Percentiles rank a stretch among this genome's conserved stretches.
Conservation (phyloP, 2,888 invertebrate species). For the Zygothrica quintamaculata region DNA sequence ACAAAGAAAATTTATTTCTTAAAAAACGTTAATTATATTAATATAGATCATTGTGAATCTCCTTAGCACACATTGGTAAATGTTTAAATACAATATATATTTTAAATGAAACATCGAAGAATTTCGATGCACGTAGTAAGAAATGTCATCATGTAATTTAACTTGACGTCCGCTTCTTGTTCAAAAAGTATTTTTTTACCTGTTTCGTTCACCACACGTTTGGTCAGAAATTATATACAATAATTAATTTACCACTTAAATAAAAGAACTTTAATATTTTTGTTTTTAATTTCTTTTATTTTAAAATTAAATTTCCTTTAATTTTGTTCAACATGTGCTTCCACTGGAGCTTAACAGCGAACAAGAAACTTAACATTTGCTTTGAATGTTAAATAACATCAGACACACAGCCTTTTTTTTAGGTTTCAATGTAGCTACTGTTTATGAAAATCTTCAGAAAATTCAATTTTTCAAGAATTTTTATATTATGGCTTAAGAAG, state of each 20-base stretch:
- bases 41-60: background rate
- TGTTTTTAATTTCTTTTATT: slow-evolving; percentile 39
- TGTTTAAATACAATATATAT: background rate
- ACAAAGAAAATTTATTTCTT: slow-evolving; percentile 48
- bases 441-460: no score
- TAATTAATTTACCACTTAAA: slow-evolving; percentile 28
- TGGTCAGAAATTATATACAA: slow-evolving; percentile 55
- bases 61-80: slow-evolving; percentile 1
- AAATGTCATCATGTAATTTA: slow-evolving; percentile 69
- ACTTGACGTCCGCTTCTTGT: slow-evolving; percentile 31
- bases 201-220: slow-evolving; percentile 49
- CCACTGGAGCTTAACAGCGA: slow-evolving; percentile 2
- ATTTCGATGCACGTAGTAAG: slow-evolving; percentile 37
- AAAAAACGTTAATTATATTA: background rate
- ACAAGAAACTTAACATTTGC: slow-evolving; percentile 1
- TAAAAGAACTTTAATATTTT: slow-evolving; percentile 26
- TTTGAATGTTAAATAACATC: background rate
- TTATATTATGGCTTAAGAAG: no score
- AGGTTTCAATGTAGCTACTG: no score
- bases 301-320: slow-evolving; percentile 52
- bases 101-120: slow-evolving; percentile 25
- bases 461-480: no score
- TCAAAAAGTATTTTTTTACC: slow-evolving; percentile 51
- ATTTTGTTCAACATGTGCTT: slow-evolving; percentile 67
- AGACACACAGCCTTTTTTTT: no score